Evolutionary conservation across 2,888 invertebrate species (phyloP), one percentile per base, ranked within the genome.

Genomic region (Caenorhabditis becei): DNA sequence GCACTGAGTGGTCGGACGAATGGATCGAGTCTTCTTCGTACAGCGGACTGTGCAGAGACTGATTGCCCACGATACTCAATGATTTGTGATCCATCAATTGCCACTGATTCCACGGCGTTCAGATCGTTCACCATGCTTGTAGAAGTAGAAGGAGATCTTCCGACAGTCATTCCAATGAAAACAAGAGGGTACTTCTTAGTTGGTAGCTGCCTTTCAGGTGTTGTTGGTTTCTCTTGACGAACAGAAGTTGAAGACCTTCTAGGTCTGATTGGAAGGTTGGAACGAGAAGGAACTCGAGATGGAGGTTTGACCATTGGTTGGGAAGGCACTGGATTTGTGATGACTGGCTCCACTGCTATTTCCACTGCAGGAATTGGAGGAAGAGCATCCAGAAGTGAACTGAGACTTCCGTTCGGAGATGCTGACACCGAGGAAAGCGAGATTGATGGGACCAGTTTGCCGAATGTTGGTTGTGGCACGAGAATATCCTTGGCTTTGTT

Each of bases 1-100:
- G 67, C 66, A 26, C 65, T 80, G 7, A 80, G 16, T 26, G 80
- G 80, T 10, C 69, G 53, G 20, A 74, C 53, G 24, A 80, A 74
- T n/a, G 74, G 80, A 56, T 62, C 63, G 5, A 80, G 56, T 44
- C 63, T 26, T 20, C 63, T 18, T 54, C 53, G 56, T 2, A 63
- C 35, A 3, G 61, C 23, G 14, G 51, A 24, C 11, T n/a, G n/a
- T 2, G 24, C 2, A n/a, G 47, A 1, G 16, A 69, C 69, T 18
- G 69, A 67, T 44, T 77, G 62, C 47, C 77, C 77, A 16, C 58
- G 67, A 28, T 56, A 77, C 41, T 77, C 77, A 10, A 77, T 26
- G 18, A 77, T 70, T 20, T 65, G 65, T 0, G 70, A 70, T 28
- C 70, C 77, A 23, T 77, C 63, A 26, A 18, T 16, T n/a, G 77